Evolutionary conservation across 1,140 invertebrate genomes (phyloP).

Genomic region (Venustaconcha ellipsiformis): DNA sequence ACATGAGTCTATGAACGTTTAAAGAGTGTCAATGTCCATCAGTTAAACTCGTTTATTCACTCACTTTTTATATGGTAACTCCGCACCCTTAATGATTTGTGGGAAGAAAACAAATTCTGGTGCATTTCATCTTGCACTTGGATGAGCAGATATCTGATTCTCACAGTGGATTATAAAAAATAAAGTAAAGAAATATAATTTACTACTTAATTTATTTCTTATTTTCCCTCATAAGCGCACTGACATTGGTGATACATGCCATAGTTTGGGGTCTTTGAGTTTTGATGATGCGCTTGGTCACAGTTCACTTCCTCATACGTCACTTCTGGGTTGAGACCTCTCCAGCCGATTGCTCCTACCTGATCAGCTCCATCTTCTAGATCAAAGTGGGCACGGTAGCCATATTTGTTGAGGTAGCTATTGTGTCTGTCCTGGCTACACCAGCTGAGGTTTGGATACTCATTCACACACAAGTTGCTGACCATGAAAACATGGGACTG

Average conservation of each 20-base stretch:
- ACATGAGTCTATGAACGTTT: no score
- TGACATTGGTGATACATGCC: constrained; percentile 24
- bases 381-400: constrained; percentile 53
- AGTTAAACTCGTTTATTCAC: no score
- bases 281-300: constrained; percentile 1
- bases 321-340: constrained; percentile 47
- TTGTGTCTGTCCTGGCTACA: constrained; percentile 37
- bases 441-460: constrained; percentile 45
- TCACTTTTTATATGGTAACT: no score
- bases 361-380: constrained; percentile 45
- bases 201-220: no score
- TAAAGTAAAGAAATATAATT: no score
- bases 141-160: no score
- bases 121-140: no score
- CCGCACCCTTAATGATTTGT: no score
- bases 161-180: no score
- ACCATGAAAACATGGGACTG: constrained; percentile 43
- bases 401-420: constrained; percentile 33
- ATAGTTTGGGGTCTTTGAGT: constrained; percentile 10
- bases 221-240: not conserved
- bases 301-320: constrained; percentile 47
- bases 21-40: no score
- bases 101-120: no score
- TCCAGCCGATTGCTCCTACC: constrained; percentile 36
- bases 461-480: constrained; percentile 50